These are phyloP conservation scores for Helicoverpa armigera DNA, from an alignment of 1,140 invertebrate species.

Conservation along the genomic window DNA sequence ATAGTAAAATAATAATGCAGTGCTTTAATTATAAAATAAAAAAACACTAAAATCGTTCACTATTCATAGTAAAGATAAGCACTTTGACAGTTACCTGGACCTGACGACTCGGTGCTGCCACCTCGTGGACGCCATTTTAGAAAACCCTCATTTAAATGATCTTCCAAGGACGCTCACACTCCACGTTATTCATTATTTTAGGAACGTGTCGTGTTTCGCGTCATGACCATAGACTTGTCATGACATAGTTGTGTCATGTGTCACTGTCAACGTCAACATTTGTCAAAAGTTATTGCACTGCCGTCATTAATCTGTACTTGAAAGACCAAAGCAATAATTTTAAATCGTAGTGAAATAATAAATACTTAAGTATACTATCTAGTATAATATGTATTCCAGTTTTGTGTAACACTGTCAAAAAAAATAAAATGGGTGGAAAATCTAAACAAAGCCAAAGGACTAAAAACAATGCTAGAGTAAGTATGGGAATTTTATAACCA, in stretches of 20 bases:
- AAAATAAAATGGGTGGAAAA: constrained; percentile 74
- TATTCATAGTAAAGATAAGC: too few relatives aligned
- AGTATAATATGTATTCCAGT: constrained; percentile 12
- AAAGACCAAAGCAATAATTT: not conserved
- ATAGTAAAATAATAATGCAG: too few relatives aligned
- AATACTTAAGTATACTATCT: not conserved
- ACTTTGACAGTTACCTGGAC: too few relatives aligned
- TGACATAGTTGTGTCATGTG: not conserved
- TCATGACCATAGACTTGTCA: too few relatives aligned
- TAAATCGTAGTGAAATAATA: not conserved
- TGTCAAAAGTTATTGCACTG: not conserved
- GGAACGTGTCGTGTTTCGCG: too few relatives aligned
- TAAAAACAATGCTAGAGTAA: constrained; percentile 81
- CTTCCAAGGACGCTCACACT: too few relatives aligned
- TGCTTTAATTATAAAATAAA: too few relatives aligned
- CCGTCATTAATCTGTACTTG: not conserved
- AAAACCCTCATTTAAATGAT: too few relatives aligned
- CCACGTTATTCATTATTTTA: too few relatives aligned
- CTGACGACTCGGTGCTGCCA: too few relatives aligned
- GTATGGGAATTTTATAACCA: constrained; percentile 41
- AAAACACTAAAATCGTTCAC: too few relatives aligned
- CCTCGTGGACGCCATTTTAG: too few relatives aligned
- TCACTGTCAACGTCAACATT: not conserved
- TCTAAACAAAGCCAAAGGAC: constrained; percentile 76
- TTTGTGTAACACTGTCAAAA: constrained; percentile 14